These are phyloP conservation scores for Paraescarpia echinospica DNA, from an alignment of 1,140 invertebrate species.

Conservation along the genomic window DNA sequence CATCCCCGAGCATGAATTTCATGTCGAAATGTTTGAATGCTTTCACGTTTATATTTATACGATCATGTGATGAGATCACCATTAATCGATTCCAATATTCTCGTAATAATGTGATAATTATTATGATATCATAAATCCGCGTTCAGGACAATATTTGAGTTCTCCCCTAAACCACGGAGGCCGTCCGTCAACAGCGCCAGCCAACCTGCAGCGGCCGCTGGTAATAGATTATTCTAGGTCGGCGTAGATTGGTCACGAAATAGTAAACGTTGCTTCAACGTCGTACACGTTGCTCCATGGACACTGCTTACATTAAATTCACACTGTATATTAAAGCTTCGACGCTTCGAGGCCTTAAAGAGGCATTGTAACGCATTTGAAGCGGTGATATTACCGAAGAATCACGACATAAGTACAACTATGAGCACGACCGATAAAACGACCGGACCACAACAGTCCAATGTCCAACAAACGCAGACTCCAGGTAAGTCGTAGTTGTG, in stretches of 20 bases:
- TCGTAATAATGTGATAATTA: neutral
- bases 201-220: neutral
- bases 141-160: neutral
- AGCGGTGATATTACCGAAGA: too few species aligned
- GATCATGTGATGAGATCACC: neutral
- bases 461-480: neutral
- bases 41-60: neutral
- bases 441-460: neutral
- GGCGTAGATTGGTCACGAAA: neutral
- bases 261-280: neutral
- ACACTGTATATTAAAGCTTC: neutral
- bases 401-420: neutral
- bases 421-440: neutral
- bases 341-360: neutral
- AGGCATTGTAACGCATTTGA: neutral
- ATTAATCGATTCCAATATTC: neutral
- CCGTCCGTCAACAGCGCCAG: neutral
- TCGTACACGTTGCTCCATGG: neutral
- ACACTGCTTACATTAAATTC: neutral
- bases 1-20: neutral
- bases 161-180: neutral
- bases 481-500: neutral
- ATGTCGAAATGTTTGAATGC: neutral
- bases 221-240: neutral
- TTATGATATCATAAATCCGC: neutral